Evolutionary conservation across 2,888 invertebrate species (phyloP), one percentile per base, ranked within the genome.

Genomic region (Frankliniella intonsa): DNA sequence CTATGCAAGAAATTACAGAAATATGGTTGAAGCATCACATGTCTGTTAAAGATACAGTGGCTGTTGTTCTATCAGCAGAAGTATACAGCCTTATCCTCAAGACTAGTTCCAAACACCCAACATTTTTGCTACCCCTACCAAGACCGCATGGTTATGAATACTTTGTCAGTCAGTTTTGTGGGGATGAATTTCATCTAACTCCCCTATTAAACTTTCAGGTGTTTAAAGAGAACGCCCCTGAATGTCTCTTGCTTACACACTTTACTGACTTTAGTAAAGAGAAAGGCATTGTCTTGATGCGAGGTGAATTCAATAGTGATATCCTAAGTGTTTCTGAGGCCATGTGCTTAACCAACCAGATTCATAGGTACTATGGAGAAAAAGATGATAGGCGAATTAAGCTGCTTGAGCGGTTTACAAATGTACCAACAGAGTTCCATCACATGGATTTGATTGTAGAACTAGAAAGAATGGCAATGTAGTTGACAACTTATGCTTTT

Each of bases 201-300:
- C 94, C 96, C 0, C 88, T 97, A 12, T 89, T 96, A 65, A 94
- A 94, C 85, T 97, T 93, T 87, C 96, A 96, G 90, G 83, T 94
- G 0, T 95, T 96, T 86, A 93, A 94, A 86, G 96, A 96, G 88
- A 95, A 96, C 88, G 94, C 96, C 0, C 96, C 96, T 0, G 96
- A 96, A 87, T 95, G 95, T 86, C 89, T 97, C 49, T 94, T 93
- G 2, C 89, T 96, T 86, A 90, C 92, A 2, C 94, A 96, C 87
- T 97, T 94, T 85, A 91, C 92, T 0, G 96, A 97, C 86, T 89
- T 95, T 3, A 88, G 89, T 84, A 89, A 91, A 11, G 90, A 90
- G 80, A 95, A 95, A 87, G 93, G 92, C 9, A 89, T 96, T 79
- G 91, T 97, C 17, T 88, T 97, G 69, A 95, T 97, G 95, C 90